A percentile compares a stretch with the other conserved stretches of the same genome.
phyloP scores from a whole-genome alignment of 2,888 invertebrate species.

The Diaphora mendica region DNA sequence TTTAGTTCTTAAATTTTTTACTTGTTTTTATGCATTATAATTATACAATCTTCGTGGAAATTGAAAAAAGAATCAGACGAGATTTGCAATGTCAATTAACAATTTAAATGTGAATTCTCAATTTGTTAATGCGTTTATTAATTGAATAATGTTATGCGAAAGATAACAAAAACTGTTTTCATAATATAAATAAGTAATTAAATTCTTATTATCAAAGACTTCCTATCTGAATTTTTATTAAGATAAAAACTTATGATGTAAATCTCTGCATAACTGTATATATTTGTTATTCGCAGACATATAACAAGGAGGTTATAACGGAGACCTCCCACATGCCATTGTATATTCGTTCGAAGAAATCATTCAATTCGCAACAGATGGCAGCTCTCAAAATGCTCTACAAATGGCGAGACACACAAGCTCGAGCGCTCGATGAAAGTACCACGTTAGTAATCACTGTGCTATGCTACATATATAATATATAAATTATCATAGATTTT shows the following conservation, averaged over 20 bases:
- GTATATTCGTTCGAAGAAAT: constrained; percentile 91
- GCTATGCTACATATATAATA: neutral
- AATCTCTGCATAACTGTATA: neutral
- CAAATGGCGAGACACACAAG: constrained; percentile 95
- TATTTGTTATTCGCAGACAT: constrained; percentile 85
- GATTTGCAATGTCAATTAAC: too few relatives aligned
- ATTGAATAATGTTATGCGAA: neutral
- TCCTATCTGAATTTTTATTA: too few relatives aligned
- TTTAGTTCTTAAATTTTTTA: too few relatives aligned
- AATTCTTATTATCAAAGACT: neutral
- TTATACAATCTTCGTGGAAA: too few relatives aligned
- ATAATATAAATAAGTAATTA: neutral
- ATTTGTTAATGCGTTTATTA: neutral
- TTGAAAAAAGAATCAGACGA: too few relatives aligned
- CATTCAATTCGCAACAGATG: constrained; percentile 94
- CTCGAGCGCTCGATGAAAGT: constrained; percentile 96
- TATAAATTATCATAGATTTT: neutral
- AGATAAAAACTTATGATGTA: neutral
- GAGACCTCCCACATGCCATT: constrained; percentile 91
- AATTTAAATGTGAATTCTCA: neutral
- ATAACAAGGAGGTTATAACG: constrained; percentile 90
- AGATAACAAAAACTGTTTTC: neutral
- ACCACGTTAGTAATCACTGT: constrained; percentile 84
- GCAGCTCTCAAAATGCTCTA: constrained; percentile 93
- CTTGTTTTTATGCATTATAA: too few relatives aligned